A percentile compares a stretch with the other conserved stretches of the same genome.
phyloP scores from a whole-genome alignment of 2,888 invertebrate genomes.

The Balanococcus diminutus region DNA sequence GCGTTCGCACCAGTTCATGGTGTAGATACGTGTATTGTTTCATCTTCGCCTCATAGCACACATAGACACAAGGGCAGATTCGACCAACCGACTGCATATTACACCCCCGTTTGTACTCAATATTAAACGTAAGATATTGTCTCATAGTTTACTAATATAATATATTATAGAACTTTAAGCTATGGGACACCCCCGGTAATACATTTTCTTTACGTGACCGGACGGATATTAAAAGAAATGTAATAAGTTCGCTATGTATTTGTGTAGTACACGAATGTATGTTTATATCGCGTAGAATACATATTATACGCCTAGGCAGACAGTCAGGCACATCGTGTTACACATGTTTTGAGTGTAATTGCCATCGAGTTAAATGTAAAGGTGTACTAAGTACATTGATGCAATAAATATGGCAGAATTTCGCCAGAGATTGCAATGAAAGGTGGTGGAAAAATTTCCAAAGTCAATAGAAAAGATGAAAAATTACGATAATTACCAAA shows the following conservation, averaged over 20 bases:
- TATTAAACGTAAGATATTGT: constrained; percentile 43
- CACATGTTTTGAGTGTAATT: background rate
- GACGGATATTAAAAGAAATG: constrained; percentile 41
- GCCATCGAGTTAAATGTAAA: background rate
- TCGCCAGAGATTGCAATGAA: too few species aligned
- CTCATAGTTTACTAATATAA: constrained; percentile 43
- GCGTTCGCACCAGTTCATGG: background rate
- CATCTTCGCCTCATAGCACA: background rate
- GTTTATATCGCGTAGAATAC: background rate
- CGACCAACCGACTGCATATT: too few species aligned
- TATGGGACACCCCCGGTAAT: constrained; percentile 15
- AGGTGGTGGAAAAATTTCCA: too few species aligned
- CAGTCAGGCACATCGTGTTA: background rate
- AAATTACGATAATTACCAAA: too few species aligned
- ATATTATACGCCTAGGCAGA: background rate
- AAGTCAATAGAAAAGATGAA: too few species aligned
- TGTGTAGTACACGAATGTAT: background rate
- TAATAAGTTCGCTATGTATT: constrained; percentile 8
- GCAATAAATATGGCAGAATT: background rate
- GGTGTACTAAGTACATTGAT: background rate
- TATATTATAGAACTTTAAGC: constrained; percentile 25
- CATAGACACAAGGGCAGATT: background rate
- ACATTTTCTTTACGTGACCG: constrained; percentile 40
- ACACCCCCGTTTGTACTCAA: background rate
- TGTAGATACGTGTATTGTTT: too few species aligned